phyloP scores from a whole-genome alignment of 2,113 vertebrate genomes.

The Guaruba guarouba region DNA sequence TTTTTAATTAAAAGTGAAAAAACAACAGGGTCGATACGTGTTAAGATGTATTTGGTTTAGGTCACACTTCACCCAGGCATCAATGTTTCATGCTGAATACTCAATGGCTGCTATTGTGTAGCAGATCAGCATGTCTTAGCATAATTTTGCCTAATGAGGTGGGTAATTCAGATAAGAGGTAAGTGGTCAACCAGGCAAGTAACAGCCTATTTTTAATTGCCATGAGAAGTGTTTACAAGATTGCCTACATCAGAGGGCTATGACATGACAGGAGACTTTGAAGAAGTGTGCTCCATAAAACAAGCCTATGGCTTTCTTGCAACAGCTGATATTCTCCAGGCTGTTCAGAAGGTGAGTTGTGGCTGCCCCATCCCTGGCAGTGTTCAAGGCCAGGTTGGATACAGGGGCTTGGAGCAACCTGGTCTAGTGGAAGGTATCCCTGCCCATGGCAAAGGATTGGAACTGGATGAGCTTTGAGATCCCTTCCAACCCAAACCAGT shows the following conservation, averaged over 20 bases:
- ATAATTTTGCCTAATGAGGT: slow-evolving; percentile 46
- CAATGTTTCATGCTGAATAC: neutral
- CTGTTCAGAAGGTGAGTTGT: neutral
- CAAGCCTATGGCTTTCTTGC: neutral
- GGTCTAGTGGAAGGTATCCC: neutral
- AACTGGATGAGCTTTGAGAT: neutral
- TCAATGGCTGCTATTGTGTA: neutral
- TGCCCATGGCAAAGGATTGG: neutral
- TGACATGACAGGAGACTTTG: neutral
- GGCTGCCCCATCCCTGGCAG: neutral
- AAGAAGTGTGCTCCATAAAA: neutral
- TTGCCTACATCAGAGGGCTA: neutral
- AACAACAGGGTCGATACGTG: slow-evolving; percentile 24
- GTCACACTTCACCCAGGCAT: neutral
- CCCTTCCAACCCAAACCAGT: neutral
- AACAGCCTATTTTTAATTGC: slow-evolving; percentile 21
- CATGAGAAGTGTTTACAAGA: neutral
- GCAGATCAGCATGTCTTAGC: neutral
- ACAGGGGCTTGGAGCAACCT: neutral
- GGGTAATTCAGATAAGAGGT: slow-evolving; percentile 13
- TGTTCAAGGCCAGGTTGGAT: neutral
- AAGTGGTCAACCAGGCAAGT: neutral
- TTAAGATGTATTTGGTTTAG: neutral
- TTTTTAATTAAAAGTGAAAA: slow-evolving; percentile 70
- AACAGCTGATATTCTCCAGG: neutral